phyloP scores from a whole-genome alignment of 2,797 vertebrate genomes.

The Chelon labrosus region DNA sequence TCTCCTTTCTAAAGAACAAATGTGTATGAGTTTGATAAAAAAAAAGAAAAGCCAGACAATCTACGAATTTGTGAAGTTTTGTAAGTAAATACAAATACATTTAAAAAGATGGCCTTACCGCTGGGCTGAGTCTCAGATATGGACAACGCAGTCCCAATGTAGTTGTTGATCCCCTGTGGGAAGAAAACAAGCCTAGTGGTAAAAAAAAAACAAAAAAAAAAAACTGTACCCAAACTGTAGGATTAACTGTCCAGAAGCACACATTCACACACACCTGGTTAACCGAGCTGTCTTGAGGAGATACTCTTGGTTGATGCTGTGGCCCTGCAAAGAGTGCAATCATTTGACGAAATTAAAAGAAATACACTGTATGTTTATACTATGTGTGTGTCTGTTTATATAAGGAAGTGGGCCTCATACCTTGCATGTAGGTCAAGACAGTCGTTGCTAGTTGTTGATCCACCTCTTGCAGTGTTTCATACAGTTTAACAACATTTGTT shows the following conservation, averaged over 20 bases:
- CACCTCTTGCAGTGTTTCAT: background rate
- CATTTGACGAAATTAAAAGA: background rate
- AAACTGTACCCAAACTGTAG: background rate
- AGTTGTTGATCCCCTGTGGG: slow-evolving; percentile 14
- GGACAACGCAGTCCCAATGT: background rate
- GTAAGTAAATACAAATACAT: background rate
- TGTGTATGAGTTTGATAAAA: background rate
- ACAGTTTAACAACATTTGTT: slow-evolving; percentile 56
- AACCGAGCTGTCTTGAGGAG: slow-evolving; percentile 19
- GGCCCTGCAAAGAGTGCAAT: slow-evolving; percentile 30
- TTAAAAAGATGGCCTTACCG: slow-evolving; percentile 47
- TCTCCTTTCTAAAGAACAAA: background rate
- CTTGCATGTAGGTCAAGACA: slow-evolving; percentile 47
- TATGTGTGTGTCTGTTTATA: background rate
- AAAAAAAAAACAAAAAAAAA: slow-evolving; percentile 4
- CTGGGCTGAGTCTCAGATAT: slow-evolving; percentile 15
- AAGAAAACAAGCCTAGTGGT: slow-evolving; percentile 9
- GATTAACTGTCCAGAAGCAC: slow-evolving; percentile 6
- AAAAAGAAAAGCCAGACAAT: background rate
- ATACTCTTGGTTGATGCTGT: accelerated
- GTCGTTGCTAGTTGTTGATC: slow-evolving; percentile 57
- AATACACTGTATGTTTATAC: background rate
- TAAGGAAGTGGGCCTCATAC: slow-evolving; percentile 10
- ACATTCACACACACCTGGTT: slow-evolving; percentile 50
- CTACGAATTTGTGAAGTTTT: background rate